Base-by-base conservation (phyloP, 2,888 invertebrate genomes). In the Dolichomitus sp. region DNA sequence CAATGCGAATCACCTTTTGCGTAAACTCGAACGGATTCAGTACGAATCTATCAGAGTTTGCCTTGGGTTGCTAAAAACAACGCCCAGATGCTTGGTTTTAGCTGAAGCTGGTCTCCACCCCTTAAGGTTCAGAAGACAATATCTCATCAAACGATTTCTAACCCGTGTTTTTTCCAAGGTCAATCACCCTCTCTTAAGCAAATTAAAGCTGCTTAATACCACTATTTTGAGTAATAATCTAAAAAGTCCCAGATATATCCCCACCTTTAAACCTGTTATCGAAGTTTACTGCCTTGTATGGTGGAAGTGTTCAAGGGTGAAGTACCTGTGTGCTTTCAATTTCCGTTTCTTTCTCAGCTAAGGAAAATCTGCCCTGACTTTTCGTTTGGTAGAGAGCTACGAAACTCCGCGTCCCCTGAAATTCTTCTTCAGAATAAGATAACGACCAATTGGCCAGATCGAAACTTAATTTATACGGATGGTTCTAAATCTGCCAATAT, bases 311-410 rank as follows among this genome's bases (percentile, higher is more conserved):
- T 33, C 5, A n/a, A n/a, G 11, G 17, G 17, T 11, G 37, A 37
- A 11, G n/a, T 17, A 4, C 61, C 61, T 2, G 17, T 61, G 5
- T 61, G 61, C n/a, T 61, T 61, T n/a, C 61, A 40, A 19, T 61
- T 37, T 7, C 40, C 37, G n/a, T 61, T 61, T 19, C 17, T n/a
- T n/a, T n/a, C n/a, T n/a, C n/a, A n/a, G n/a, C n/a, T n/a, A n/a
- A n/a, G n/a, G n/a, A n/a, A n/a, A 17, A 37, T 61, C 2, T 19
- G 17, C 4, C 37, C 37, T 0, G 37, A 61, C 7, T 9, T 61
- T 33, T n/a, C 7, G 4, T 33, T 37, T 61, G 61, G 61, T 14
- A 61, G 7, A 7, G 0, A 0, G 7, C 5, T 61, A n/a, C 12
- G 17, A 0, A 17, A n/a, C 1, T 33, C 19, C 6, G 37, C 4